phyloP scores from a whole-genome alignment of 2,888 invertebrate genomes.

The Achlya flavicornis region DNA sequence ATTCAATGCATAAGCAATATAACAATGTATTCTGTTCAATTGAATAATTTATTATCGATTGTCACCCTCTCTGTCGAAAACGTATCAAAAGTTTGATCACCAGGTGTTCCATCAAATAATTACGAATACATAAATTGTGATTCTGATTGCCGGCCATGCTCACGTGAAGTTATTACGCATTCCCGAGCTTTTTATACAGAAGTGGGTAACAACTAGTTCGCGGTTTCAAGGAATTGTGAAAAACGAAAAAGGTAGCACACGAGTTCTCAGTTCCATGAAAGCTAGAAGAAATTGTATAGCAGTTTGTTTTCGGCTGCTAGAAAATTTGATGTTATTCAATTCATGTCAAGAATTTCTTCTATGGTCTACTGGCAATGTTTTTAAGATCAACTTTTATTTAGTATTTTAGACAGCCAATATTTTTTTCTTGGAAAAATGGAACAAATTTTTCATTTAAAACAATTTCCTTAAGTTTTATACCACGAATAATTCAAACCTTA shows the following conservation, averaged over 20 bases:
- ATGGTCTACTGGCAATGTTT: neutral
- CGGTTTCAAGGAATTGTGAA: constrained; percentile 10
- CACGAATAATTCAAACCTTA: neutral
- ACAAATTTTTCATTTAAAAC: neutral
- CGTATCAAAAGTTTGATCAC: constrained; percentile 50
- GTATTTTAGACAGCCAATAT: neutral
- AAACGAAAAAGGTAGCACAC: neutral
- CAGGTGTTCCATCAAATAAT: constrained; percentile 64
- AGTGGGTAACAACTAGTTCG: constrained; percentile 17
- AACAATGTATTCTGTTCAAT: constrained; percentile 61
- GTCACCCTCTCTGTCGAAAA: constrained; percentile 51
- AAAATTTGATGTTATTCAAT: neutral
- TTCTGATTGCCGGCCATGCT: constrained; percentile 33
- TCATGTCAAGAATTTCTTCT: neutral
- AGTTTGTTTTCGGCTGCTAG: neutral
- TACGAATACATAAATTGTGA: constrained; percentile 36
- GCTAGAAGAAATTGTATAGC: neutral
- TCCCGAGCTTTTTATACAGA: constrained; percentile 25
- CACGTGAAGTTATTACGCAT: constrained; percentile 27
- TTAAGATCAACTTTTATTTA: neutral
- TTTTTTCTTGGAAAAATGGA: neutral
- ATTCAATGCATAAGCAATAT: constrained; percentile 74
- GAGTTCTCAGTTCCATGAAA: neutral
- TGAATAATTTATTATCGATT: constrained; percentile 76
- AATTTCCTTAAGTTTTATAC: neutral